A percentile compares a stretch with the other conserved stretches of the same genome.
phyloP scores from a whole-genome alignment of 2,797 vertebrate species.

The Pelodytes ibericus region DNA sequence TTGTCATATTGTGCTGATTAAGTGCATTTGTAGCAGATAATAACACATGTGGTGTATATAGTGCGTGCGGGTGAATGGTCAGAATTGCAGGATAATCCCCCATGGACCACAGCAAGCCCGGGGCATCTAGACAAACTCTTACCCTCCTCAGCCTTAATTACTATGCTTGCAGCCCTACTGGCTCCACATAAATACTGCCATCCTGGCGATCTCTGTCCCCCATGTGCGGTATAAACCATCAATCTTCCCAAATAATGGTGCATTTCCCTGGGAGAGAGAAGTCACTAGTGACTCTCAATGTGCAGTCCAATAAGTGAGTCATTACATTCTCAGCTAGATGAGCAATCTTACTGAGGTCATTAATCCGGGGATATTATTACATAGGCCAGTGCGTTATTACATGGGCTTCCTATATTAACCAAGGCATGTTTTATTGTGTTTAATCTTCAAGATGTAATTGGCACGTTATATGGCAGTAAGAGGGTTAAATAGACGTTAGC shows the following conservation, averaged over 20 bases:
- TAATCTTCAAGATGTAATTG: too few relatives aligned
- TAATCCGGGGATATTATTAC: background rate
- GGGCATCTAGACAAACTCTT: conserved; percentile 63
- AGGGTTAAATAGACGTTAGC: too few relatives aligned
- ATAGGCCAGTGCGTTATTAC: background rate
- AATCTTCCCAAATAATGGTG: background rate
- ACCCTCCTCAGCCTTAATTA: conserved; percentile 59
- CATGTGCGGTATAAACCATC: conserved; percentile 37
- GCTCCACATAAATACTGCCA: conserved; percentile 57
- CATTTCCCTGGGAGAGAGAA: too few relatives aligned
- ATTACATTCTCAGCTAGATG: conserved; percentile 3
- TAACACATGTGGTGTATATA: too few relatives aligned
- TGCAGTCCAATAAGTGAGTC: background rate
- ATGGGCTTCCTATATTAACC: too few relatives aligned
- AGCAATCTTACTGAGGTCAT: conserved; percentile 5
- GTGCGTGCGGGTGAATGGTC: conserved; percentile 44
- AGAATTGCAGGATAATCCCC: conserved; percentile 73
- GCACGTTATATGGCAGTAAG: too few relatives aligned
- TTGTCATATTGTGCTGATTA: too few relatives aligned
- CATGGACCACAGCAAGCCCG: conserved; percentile 64
- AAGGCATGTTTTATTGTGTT: too few relatives aligned
- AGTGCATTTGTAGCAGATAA: too few relatives aligned
- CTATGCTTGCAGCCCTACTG: conserved; percentile 63
- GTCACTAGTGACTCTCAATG: too few relatives aligned
- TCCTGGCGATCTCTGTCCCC: conserved; percentile 31